Percentiles rank a stretch among this genome's conserved stretches.
These are phyloP conservation scores for Melanocharis versteri DNA, from an alignment of 2,113 vertebrate species.

Conservation along the genomic window DNA sequence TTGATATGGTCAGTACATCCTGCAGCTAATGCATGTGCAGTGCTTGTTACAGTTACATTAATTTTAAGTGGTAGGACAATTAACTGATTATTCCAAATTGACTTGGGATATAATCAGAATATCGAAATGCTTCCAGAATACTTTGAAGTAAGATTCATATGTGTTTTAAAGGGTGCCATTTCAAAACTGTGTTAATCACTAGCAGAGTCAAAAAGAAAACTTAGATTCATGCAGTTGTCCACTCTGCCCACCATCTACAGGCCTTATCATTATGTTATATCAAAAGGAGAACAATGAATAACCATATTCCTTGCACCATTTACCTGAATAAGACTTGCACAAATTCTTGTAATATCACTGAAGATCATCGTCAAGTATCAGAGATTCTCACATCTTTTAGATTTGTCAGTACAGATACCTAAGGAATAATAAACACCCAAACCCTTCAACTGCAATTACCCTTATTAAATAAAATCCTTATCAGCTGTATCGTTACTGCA, in stretches of 20 bases:
- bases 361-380: slow-evolving; percentile 67
- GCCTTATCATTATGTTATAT: not conserved
- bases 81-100: not conserved
- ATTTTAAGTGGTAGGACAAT: not conserved
- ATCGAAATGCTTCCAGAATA: not conserved
- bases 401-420: slow-evolving; percentile 51
- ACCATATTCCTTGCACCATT: slow-evolving; percentile 5
- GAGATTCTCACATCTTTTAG: slow-evolving; percentile 53
- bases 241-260: not conserved
- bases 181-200: not conserved
- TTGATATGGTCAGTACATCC: not conserved
- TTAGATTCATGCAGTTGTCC: not conserved
- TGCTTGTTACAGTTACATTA: not conserved
- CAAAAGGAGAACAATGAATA: not conserved
- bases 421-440: slow-evolving; percentile 67
- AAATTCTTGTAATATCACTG: slow-evolving; percentile 55
- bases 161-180: not conserved
- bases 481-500: slow-evolving; percentile 44
- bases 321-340: slow-evolving; percentile 25
- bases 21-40: not conserved
- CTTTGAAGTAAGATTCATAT: not conserved
- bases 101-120: not conserved
- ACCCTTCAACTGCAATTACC: slow-evolving; percentile 63
- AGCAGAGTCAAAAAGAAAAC: not conserved
- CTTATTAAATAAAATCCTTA: slow-evolving; percentile 69